Evolutionary conservation across 2,113 vertebrate genomes (phyloP).

Genomic region (Tragelaphus imberbis): DNA sequence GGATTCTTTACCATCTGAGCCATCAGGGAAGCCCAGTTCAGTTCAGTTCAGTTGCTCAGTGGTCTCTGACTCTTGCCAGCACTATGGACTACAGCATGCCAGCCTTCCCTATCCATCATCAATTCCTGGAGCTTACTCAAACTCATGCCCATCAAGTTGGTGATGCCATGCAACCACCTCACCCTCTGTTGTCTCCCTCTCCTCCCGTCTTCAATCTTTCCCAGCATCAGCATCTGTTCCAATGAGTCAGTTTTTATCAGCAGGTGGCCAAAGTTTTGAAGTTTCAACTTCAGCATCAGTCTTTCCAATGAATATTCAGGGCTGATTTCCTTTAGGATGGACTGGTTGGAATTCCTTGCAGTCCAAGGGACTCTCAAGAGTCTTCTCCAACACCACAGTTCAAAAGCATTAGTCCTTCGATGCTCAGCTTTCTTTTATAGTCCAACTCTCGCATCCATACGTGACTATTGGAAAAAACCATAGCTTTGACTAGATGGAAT

Average conservation of each 20-base stretch:
- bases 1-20: background rate
- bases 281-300: background rate
- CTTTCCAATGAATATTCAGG: background rate
- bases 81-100: rapidly evolving
- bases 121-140: background rate
- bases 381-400: background rate
- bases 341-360: background rate
- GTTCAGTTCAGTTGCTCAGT: background rate
- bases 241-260: background rate
- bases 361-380: background rate
- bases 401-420: background rate
- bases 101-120: background rate
- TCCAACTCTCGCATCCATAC: background rate
- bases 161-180: background rate
- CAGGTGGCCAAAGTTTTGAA: background rate
- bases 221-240: background rate
- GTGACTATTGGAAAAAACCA: background rate
- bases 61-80: background rate
- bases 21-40: background rate
- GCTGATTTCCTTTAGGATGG: background rate
- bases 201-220: rapidly evolving
- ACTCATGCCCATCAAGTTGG: background rate
- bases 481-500: background rate
- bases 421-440: background rate
- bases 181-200: rapidly evolving